These are phyloP conservation scores for Macrobrachium rosenbergii DNA, from an alignment of 1,140 invertebrate genomes.

Conservation along the genomic window DNA sequence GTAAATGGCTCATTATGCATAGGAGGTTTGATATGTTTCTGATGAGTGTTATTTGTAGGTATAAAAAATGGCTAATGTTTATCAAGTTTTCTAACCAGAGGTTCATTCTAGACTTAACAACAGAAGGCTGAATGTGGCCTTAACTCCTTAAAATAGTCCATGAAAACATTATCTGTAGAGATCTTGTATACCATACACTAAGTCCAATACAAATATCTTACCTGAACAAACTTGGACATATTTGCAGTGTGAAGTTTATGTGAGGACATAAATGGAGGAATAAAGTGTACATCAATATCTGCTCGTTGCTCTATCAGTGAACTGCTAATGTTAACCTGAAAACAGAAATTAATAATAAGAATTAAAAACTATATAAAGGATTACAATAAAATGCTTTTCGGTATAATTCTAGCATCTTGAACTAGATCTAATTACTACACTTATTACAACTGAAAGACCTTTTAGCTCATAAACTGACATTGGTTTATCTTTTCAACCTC, in stretches of 20 bases:
- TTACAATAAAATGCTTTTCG: background rate
- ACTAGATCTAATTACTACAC: no score
- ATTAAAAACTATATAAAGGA: background rate
- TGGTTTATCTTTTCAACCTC: no score
- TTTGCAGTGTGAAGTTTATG: slow-evolving; percentile 87
- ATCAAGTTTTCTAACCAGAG: no score
- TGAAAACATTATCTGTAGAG: background rate
- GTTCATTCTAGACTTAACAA: no score
- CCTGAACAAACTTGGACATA: slow-evolving; percentile 84
- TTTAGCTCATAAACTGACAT: no score
- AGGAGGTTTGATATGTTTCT: no score
- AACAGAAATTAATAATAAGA: background rate
- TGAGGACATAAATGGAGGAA: slow-evolving; percentile 82
- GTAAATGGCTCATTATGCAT: no score
- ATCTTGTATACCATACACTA: background rate
- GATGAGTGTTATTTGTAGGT: no score
- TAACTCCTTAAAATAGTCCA: no score
- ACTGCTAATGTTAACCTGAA: slow-evolving; percentile 63
- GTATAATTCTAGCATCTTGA: background rate
- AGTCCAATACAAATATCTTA: slow-evolving; percentile 70
- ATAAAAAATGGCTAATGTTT: no score
- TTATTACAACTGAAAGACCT: no score
- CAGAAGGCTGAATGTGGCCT: no score
- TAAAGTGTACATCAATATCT: slow-evolving; percentile 81
- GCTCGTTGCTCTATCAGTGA: slow-evolving; percentile 68